Conservation (phyloP, 2,113 vertebrate species). For the Tachycineta bicolor region DNA sequence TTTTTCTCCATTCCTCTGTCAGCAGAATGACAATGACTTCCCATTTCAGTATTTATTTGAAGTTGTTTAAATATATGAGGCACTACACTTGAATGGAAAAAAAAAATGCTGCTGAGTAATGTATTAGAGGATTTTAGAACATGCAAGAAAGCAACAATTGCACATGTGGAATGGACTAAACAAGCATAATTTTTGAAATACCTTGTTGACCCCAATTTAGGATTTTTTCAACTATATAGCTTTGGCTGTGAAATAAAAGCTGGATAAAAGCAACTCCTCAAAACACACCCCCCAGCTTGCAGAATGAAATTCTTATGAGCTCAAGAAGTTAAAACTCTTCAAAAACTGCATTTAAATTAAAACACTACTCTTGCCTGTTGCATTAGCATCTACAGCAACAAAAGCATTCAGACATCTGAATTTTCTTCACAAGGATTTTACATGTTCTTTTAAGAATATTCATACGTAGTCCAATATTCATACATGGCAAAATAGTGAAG, state of each 20-base stretch:
- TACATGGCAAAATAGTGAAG: background rate
- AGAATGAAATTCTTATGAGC: background rate
- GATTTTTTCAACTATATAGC: background rate
- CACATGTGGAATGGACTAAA: background rate
- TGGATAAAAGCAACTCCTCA: background rate
- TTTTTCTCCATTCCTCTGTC: too few species aligned
- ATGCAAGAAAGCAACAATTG: background rate
- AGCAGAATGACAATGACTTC: conserved; percentile 65
- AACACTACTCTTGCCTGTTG: background rate
- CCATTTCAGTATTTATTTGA: conserved; percentile 30
- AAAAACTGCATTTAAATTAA: background rate
- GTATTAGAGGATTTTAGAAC: background rate
- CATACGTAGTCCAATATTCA: background rate
- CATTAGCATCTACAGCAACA: background rate
- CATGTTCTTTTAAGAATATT: background rate
- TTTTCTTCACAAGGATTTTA: background rate
- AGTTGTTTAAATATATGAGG: conserved; percentile 41
- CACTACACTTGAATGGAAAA: background rate
- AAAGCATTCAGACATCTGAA: background rate
- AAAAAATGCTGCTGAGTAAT: background rate
- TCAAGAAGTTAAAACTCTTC: background rate
- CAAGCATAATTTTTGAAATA: background rate
- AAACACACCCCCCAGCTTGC: background rate
- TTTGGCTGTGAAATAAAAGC: background rate
- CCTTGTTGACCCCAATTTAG: background rate